A percentile compares a stretch with the other conserved stretches of the same genome.
Conservation (phyloP, 2,797 vertebrate genomes). For the Cyclura pinguis region DNA sequence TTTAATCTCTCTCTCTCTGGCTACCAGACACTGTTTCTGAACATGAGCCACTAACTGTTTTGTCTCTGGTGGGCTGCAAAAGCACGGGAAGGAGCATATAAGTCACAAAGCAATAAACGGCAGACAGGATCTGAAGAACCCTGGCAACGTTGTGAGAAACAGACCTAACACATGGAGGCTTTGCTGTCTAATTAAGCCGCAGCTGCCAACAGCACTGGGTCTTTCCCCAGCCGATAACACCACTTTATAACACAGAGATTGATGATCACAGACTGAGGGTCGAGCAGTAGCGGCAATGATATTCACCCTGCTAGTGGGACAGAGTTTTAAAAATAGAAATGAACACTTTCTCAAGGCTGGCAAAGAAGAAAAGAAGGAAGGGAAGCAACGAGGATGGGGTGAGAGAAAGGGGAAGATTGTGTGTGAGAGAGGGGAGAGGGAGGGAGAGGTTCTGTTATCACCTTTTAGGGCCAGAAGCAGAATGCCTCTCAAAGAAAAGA, state of each 20-base stretch:
- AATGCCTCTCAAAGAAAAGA: neutral
- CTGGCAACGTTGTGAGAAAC: slow-evolving; percentile 65
- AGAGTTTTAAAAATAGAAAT: slow-evolving; percentile 74
- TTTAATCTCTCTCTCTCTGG: neutral
- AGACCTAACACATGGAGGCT: slow-evolving; percentile 66
- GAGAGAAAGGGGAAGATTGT: neutral
- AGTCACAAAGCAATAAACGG: slow-evolving; percentile 69
- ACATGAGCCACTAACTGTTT: neutral
- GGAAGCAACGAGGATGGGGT: no score
- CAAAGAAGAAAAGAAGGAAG: neutral
- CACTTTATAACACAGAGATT: slow-evolving; percentile 67
- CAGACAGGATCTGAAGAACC: slow-evolving; percentile 63
- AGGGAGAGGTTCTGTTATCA: slow-evolving; percentile 28
- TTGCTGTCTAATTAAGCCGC: slow-evolving; percentile 70
- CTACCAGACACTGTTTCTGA: neutral
- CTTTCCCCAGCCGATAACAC: slow-evolving; percentile 71
- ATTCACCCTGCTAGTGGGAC: slow-evolving; percentile 57
- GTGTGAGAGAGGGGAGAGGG: neutral
- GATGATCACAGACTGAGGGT: slow-evolving; percentile 62
- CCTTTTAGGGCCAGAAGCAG: slow-evolving; percentile 33
- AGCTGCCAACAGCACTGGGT: slow-evolving; percentile 66
- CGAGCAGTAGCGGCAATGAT: slow-evolving; percentile 66
- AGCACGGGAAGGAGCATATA: slow-evolving; percentile 46
- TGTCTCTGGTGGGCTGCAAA: slow-evolving; percentile 33
- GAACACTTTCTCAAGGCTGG: slow-evolving; percentile 60